Evolutionary conservation across 2,888 invertebrate species (phyloP), one percentile per base, ranked within the genome.

Genomic region (Plagodis pulveraria): DNA sequence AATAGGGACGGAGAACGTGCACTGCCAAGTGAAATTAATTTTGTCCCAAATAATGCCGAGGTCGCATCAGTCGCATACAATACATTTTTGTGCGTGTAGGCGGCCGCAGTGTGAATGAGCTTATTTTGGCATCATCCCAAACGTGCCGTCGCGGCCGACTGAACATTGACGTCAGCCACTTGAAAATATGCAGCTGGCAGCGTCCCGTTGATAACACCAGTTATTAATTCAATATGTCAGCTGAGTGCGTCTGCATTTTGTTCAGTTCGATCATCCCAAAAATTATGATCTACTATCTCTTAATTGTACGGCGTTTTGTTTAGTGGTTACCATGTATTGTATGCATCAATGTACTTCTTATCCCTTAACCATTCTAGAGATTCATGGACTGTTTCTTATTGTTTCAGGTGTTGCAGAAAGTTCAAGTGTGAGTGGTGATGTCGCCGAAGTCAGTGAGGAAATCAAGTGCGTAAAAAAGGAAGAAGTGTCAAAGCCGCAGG

Each of bases 51-150:
- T 63, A 69, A 62, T 58, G 60, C 57, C 69, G 66, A 65, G 69
- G 65, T 69, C 65, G 45, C 56, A 62, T 64, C 61, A 55, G 56
- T 60, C 62, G 53, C 61, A 65, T 69, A 64, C 65, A 64, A 65
- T 58, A 84, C 78, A 80, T 83, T 86, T 84, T 78, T 80, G 75
- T 71, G 66, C 71, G 74, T 63, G 64, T 69, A 72, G 67, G 84
- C 86, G 83, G 84, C 82, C 73, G 81, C 77, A 75, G 86, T 87
- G 88, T 91, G 91, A 91, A 91, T 91, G 90, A 84, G 86, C 83
- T 82, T 78, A 80, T 76, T 74, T 85, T 90, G 91, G 89, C 89
- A 67, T 71, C 71, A 68, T 69, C 83, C 90, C 90, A 91, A 88
- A 83, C 81, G 83, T 84, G 83, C 77, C 74, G 79, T 77, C 75